Base-by-base conservation (phyloP, 2,797 vertebrate genomes). In the Scleropages formosus region DNA sequence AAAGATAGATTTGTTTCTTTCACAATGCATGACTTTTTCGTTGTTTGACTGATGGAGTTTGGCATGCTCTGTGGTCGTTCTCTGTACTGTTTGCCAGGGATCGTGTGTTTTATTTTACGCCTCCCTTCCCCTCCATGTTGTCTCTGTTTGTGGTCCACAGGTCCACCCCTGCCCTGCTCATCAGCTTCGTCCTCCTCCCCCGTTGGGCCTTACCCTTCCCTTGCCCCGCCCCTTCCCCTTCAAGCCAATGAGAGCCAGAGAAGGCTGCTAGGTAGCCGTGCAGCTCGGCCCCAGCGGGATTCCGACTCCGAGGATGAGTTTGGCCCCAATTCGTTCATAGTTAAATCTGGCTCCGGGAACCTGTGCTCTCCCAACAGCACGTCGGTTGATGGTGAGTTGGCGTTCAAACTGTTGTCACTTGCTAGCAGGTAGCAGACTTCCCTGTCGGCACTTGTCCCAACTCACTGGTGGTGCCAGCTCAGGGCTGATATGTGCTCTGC, bases 291-390 rank as follows among this genome's bases (percentile, higher is more conserved):
- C 93, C 90, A 92, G 94, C 94, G 89, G 92, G 96, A 95, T 93
- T 97, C 95, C 92, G 96, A 97, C 92, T 96, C 96, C 89, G 95
- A 97, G 86, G 95, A 96, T 94, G 96, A 98, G 93, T 96, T 97
- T 95, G 94, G 92, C 91, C 94, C 95, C 88, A 93, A 94, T 93
- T 95, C 96, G 88, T 96, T 98, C 95, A 94, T 96, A 97, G 96
- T 94, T 95, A 94, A 95, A 94, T 95, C 93, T 91, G 95, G 94
- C 93, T 96, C 96, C 89, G 94, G 93, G 88, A 97, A 91, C 90
- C 90, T 94, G 89, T 93, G 91, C 82, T 90, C 90, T 85, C 87
- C 92, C 58, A 73, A 88, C 85, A 84, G 88, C 80, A 84, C 88
- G 74, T 76, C 89, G 74, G 88, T 93, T 77, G 93, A 95, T 84